Percentiles rank a stretch among this genome's conserved stretches.
Conservation (phyloP, 92 coral and sea anemone genomes). For the Phenganax subtilis region DNA sequence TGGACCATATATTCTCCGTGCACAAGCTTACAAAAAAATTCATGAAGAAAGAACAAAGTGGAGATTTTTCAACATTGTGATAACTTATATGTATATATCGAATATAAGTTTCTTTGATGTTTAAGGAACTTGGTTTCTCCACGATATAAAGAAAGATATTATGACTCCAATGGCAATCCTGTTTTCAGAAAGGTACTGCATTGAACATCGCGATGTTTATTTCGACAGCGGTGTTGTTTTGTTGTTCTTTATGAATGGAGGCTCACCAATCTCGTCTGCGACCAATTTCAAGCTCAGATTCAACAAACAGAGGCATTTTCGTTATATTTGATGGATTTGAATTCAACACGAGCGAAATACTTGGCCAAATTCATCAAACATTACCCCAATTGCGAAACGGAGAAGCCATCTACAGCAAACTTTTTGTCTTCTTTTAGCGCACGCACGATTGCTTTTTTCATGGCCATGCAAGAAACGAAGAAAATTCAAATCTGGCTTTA, state of each 20-base stretch:
- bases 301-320: too few species aligned
- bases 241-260: too few species aligned
- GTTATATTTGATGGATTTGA: too few species aligned
- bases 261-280: too few species aligned
- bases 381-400: neutral
- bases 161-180: slow-evolving; percentile 8
- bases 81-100: neutral
- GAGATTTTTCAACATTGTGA: too few species aligned
- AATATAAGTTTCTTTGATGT: neutral
- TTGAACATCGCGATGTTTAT: too few species aligned
- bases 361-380: too few species aligned
- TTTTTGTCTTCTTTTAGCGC: slow-evolving; percentile 1
- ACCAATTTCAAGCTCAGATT: too few species aligned
- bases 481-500: slow-evolving; percentile 52
- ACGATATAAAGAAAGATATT: slow-evolving; percentile 28
- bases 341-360: too few species aligned
- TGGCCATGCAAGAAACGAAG: slow-evolving; percentile 52
- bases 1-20: too few species aligned
- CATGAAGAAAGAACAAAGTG: too few species aligned
- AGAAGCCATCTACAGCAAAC: neutral
- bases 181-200: slow-evolving; percentile 15
- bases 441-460: slow-evolving; percentile 55
- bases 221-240: neutral
- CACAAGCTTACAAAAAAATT: too few species aligned
- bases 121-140: slow-evolving; percentile 15